Base-by-base conservation (phyloP, 2,888 invertebrate species). In the Cyclophora albipunctata region DNA sequence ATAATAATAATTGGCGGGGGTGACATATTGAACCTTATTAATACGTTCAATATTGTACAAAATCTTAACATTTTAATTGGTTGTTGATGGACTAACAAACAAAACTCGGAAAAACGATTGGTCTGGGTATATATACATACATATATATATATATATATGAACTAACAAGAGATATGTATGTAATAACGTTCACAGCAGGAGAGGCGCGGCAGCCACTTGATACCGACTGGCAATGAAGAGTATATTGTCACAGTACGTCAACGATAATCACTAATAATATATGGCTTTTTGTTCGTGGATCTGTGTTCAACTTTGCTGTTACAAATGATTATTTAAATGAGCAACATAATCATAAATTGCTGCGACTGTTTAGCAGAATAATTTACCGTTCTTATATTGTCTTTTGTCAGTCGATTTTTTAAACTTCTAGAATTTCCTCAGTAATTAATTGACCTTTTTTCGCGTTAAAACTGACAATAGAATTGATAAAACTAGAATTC, bases 241-340 rank as follows among this genome's bases (percentile, higher is more conserved):
- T 83, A 73, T 75, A 73, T 87, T 67, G 75, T 75, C 69, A 88
- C 84, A 81, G 87, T 88, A 88, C 77, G 87, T 88, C 68, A 61
- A 76, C 69, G 54, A 64, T 67, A 69, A 68, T 76, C 66, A 81
- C 77, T 81, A 81, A 78, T 55, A 51, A 53, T 44, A 53, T 52
- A 50, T 6, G 40, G 45, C 51, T 45, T 74, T 66, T 64, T 67
- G 59, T 70, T 66, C 63, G 54, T 60, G 58, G 55, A 57, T 52
- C 42, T 41, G 55, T 55, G 58, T 55, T 54, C 20, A 20, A 20
- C 20, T 55, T 47, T 47, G 46, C 42, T 49, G 33, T 4, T 41
- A 40, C 34, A 34, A 7, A 20, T 20, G 20, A 20, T 20, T 20
- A 20, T 20, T 20, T 20, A 20, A 20, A 20, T 20, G 20, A 20